Percentiles rank a stretch among this genome's conserved stretches.
Conservation (phyloP, 2,113 vertebrate genomes). For the Carollia perspicillata region DNA sequence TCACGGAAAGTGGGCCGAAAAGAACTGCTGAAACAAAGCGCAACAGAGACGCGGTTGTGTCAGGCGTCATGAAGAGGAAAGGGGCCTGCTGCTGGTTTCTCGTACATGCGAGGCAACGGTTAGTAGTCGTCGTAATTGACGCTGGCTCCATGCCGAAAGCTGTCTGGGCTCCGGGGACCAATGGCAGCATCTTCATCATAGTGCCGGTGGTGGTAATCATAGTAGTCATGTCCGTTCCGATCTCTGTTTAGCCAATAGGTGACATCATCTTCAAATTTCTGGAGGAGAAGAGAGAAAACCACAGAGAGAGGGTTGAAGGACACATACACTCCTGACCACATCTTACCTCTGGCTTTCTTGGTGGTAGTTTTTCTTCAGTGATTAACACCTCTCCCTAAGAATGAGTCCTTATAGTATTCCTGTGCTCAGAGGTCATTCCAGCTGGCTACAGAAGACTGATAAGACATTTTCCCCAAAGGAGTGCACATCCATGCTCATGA, state of each 20-base stretch:
- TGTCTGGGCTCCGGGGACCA: constrained; percentile 81
- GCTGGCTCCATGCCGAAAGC: constrained; percentile 88
- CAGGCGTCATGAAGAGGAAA: background rate
- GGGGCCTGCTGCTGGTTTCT: background rate
- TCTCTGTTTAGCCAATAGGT: constrained; percentile 91
- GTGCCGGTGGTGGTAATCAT: constrained; percentile 89
- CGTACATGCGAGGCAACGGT: accelerated
- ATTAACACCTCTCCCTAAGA: background rate
- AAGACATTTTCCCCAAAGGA: background rate
- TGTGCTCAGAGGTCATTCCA: background rate
- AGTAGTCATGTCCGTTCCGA: constrained; percentile 84
- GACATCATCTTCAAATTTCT: constrained; percentile 95
- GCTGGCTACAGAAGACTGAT: background rate
- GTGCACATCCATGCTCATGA: background rate
- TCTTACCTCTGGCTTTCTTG: background rate
- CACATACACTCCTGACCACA: background rate
- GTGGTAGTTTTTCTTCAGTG: background rate
- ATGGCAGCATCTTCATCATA: constrained; percentile 92
- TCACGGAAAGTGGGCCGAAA: background rate
- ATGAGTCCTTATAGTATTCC: background rate
- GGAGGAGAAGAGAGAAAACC: background rate
- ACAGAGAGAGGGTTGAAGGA: background rate
- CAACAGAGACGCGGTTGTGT: background rate
- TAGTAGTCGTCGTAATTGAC: constrained; percentile 96
- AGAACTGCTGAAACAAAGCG: background rate